These are phyloP conservation scores for Halcyon senegalensis DNA, from an alignment of 2,113 vertebrate species.

Conservation along the genomic window DNA sequence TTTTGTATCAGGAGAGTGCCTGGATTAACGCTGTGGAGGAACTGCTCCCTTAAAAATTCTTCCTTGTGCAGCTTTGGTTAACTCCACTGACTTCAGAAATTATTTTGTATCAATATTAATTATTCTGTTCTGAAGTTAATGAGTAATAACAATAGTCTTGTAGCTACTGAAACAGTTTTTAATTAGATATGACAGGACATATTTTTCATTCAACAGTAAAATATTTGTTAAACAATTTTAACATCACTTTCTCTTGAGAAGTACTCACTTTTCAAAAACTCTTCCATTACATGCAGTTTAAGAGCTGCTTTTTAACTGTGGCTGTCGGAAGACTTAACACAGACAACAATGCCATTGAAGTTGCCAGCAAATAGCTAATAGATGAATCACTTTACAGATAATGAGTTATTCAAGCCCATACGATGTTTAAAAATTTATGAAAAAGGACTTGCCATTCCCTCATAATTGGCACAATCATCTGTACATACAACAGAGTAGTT, in stretches of 20 bases:
- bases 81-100: background rate
- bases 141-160: background rate
- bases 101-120: background rate
- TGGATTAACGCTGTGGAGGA: background rate
- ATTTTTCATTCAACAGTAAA: background rate
- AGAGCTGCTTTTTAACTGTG: background rate
- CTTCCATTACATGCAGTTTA: background rate
- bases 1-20: background rate
- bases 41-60: background rate
- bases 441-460: constrained; percentile 11
- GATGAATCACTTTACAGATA: constrained; percentile 42
- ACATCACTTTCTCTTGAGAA: background rate
- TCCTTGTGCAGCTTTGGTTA: background rate
- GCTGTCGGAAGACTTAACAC: background rate
- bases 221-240: background rate
- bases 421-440: constrained; percentile 7
- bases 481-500: background rate
- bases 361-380: constrained; percentile 36
- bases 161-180: background rate
- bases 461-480: background rate
- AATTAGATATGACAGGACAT: background rate
- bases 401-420: constrained; percentile 41
- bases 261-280: background rate
- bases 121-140: background rate
- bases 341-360: constrained; percentile 12